These are phyloP conservation scores for Temnothorax unifasciatus DNA, from an alignment of 2,888 invertebrate species.

Conservation along the genomic window DNA sequence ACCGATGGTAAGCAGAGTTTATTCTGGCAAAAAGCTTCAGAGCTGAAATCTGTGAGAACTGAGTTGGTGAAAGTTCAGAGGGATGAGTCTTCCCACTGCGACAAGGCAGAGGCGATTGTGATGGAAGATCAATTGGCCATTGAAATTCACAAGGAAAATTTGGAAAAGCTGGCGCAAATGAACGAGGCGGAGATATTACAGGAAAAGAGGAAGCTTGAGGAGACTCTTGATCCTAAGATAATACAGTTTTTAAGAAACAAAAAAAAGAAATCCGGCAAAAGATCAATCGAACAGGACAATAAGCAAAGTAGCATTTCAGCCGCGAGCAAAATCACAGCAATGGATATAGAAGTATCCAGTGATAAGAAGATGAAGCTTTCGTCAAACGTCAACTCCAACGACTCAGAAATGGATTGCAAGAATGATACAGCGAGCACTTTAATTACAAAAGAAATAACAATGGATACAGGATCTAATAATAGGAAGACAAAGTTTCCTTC, in stretches of 20 bases:
- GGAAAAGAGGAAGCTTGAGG: conserved; percentile 91
- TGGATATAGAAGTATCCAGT: neutral
- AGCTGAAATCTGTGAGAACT: conserved; percentile 1
- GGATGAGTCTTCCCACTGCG: neutral
- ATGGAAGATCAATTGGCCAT: conserved; percentile 83
- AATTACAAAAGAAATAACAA: neutral
- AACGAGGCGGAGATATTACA: conserved; percentile 91
- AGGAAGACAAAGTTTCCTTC: neutral
- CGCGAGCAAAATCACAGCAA: neutral
- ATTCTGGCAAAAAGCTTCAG: conserved; percentile 76
- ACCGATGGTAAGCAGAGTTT: conserved; percentile 73
- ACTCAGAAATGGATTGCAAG: conserved; percentile 8
- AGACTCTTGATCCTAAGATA: conserved; percentile 89
- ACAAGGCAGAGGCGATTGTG: conserved; percentile 61
- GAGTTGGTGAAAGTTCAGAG: neutral
- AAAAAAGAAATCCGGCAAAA: conserved; percentile 77
- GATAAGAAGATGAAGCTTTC: conserved; percentile 27
- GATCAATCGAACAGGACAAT: neutral
- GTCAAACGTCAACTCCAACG: neutral
- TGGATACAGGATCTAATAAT: neutral
- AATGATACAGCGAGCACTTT: neutral
- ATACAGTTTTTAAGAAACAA: conserved; percentile 89
- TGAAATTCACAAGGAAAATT: conserved; percentile 92
- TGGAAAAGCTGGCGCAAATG: conserved; percentile 90
- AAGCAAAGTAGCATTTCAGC: conserved; percentile 19